These are phyloP conservation scores for Orthosia incerta DNA, from an alignment of 2,888 invertebrate genomes.

Conservation along the genomic window DNA sequence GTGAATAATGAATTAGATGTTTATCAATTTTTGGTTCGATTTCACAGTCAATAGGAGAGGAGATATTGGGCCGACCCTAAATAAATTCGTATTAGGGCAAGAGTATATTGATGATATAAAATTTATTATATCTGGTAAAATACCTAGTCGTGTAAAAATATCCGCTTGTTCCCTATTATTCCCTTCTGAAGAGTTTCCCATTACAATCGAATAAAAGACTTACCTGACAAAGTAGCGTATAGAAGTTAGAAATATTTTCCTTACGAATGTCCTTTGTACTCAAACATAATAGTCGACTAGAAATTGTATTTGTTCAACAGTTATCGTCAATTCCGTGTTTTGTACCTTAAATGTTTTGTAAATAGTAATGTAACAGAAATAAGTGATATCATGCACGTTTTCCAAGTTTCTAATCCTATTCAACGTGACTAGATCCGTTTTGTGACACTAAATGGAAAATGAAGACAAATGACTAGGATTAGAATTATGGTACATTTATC, in stretches of 20 bases:
- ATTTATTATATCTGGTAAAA: not conserved
- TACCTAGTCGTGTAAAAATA: not conserved
- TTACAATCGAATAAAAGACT: conserved; percentile 1
- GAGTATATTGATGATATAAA: not conserved
- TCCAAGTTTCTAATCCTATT: conserved; percentile 43
- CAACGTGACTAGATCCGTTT: conserved; percentile 47
- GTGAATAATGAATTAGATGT: conserved; percentile 24
- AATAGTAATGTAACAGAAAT: conserved; percentile 29
- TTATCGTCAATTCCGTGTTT: conserved; percentile 38
- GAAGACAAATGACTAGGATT: conserved; percentile 44
- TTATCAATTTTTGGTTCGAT: not conserved
- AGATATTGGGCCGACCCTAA: not conserved
- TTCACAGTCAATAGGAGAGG: not conserved
- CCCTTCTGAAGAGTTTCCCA: not conserved
- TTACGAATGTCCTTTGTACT: conserved; percentile 21
- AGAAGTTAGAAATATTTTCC: conserved; percentile 9
- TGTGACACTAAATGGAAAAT: conserved; percentile 40
- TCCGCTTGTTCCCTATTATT: not conserved
- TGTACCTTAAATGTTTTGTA: conserved; percentile 45
- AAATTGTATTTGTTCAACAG: conserved; percentile 53
- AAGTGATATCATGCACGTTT: conserved; percentile 37
- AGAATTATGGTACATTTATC: conserved; percentile 19
- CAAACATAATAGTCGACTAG: conserved; percentile 29
- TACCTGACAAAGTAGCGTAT: conserved; percentile 7
- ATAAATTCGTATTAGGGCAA: not conserved